Evolutionary conservation across 2,888 invertebrate genomes (phyloP).

Genomic region (Ichneumon xanthorius): DNA sequence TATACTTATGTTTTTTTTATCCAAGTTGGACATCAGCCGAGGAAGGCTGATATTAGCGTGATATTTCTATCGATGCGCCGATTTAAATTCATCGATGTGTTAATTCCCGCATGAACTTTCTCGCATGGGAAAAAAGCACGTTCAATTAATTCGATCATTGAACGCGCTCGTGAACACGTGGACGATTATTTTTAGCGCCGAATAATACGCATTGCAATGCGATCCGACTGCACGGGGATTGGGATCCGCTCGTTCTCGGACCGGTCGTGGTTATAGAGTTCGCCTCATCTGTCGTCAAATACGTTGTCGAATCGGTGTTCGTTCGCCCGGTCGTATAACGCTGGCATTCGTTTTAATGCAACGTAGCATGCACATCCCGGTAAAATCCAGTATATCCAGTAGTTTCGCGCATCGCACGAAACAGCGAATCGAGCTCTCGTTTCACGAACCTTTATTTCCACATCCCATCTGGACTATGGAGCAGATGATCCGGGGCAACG

Average conservation of each 20-base stretch:
- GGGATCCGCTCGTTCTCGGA: background rate
- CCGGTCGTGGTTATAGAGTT: background rate
- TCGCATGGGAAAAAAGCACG: background rate
- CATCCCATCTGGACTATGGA: conserved; percentile 28
- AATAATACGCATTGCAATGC: background rate
- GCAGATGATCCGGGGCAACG: conserved; percentile 20
- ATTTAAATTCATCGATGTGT: background rate
- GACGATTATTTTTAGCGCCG: background rate
- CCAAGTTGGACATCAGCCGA: background rate
- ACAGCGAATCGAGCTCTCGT: conserved; percentile 43
- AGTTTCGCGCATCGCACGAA: background rate
- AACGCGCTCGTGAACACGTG: background rate
- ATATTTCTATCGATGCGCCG: background rate
- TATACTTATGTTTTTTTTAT: background rate
- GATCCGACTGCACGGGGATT: background rate
- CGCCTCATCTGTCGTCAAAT: conserved; percentile 60
- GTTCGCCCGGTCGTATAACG: conserved; percentile 45
- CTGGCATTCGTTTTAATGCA: conserved; percentile 46
- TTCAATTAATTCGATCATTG: background rate
- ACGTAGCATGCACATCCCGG: conserved; percentile 21
- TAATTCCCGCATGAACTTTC: background rate
- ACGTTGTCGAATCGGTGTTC: conserved; percentile 53
- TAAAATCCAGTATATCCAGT: conserved; percentile 11
- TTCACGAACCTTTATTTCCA: conserved; percentile 63
- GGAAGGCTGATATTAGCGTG: background rate